These are phyloP conservation scores for Macrotus californicus DNA, from an alignment of 2,113 vertebrate species.

Conservation along the genomic window DNA sequence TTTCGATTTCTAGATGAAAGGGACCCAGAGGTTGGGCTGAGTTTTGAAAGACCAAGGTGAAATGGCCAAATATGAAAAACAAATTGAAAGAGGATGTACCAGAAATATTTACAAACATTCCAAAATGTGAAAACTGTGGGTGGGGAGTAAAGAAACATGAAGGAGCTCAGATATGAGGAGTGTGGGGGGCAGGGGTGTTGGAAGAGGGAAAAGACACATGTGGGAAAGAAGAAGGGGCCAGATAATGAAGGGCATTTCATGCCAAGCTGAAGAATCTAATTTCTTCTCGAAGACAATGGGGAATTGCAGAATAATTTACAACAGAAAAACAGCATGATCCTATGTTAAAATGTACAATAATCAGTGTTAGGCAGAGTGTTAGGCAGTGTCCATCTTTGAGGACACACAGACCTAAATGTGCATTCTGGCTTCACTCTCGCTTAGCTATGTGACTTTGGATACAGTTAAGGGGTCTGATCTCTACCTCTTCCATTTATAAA, in stretches of 20 bases:
- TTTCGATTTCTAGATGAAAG: background rate
- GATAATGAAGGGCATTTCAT: background rate
- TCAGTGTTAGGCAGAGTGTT: background rate
- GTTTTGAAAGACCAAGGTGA: background rate
- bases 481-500: background rate
- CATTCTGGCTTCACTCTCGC: background rate
- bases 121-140: background rate
- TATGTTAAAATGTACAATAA: background rate
- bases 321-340: background rate
- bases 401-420: background rate
- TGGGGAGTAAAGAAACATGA: no score
- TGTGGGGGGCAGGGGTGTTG: accelerated
- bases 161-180: background rate
- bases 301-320: background rate
- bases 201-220: background rate
- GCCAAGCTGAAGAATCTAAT: background rate
- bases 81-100: background rate
- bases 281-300: background rate
- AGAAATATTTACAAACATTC: background rate
- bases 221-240: background rate
- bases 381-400: no score
- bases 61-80: background rate
- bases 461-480: background rate
- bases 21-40: background rate
- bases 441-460: no score